Conservation (phyloP, 2,888 invertebrate species). For the Pterostichus niger region DNA sequence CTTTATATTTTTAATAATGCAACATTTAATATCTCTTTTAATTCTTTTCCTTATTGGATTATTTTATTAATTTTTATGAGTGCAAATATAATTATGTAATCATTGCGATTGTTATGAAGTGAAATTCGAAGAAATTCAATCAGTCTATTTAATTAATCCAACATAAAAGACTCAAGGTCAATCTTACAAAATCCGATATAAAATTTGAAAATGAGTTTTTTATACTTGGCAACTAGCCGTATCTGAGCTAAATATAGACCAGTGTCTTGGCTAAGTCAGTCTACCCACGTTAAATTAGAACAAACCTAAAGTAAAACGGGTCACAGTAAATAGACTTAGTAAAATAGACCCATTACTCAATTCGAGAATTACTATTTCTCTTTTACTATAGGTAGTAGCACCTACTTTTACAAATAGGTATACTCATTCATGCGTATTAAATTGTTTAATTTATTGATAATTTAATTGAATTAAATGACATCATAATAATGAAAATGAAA, state of each 20-base stretch:
- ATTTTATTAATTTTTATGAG: no score
- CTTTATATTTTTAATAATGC: no score
- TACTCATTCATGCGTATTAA: not conserved
- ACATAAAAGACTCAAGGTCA: constrained; percentile 12
- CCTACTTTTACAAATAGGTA: not conserved
- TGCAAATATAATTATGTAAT: no score
- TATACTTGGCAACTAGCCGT: constrained; percentile 60
- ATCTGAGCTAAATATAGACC: constrained; percentile 46
- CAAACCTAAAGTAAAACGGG: constrained; percentile 51
- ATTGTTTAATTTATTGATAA: not conserved
- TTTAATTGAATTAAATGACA: not conserved
- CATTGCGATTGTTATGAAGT: not conserved
- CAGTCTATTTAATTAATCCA: not conserved
- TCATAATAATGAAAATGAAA: no score
- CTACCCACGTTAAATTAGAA: constrained; percentile 58
- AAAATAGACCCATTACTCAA: constrained; percentile 22
- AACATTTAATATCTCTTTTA: no score
- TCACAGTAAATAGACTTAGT: constrained; percentile 33
- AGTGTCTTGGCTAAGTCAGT: constrained; percentile 56
- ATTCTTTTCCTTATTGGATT: no score
- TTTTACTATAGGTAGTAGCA: not conserved
- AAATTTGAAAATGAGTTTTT: constrained; percentile 44
- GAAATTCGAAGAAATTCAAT: not conserved
- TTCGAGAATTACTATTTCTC: constrained; percentile 9
- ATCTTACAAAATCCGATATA: constrained; percentile 36